phyloP scores from a whole-genome alignment of 2,113 vertebrate species.

The Epinephelus fuscoguttatus region DNA sequence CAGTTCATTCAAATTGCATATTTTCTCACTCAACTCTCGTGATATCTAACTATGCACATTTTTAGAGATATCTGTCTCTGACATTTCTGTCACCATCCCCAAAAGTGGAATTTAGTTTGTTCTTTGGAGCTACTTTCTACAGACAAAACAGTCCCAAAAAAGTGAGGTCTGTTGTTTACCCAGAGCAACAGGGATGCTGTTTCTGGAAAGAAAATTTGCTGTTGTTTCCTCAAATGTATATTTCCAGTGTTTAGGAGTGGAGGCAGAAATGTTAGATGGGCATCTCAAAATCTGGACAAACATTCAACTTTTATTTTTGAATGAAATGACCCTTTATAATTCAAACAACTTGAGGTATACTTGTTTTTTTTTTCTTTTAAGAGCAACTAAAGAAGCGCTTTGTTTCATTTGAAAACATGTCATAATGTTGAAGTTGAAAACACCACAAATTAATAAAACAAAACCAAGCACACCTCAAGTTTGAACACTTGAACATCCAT shows the following conservation, averaged over 20 bases:
- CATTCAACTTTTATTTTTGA: background rate
- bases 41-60: too few species aligned
- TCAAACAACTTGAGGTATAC: slow-evolving; percentile 32
- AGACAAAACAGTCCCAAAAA: slow-evolving; percentile 22
- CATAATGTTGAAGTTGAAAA: slow-evolving; percentile 32
- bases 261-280: slow-evolving; percentile 17
- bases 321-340: slow-evolving; percentile 23
- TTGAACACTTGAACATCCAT: slow-evolving; percentile 8
- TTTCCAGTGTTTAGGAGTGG: background rate
- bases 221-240: background rate
- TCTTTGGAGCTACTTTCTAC: background rate
- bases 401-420: background rate
- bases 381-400: slow-evolving; percentile 9
- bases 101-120: background rate
- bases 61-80: slow-evolving; percentile 7
- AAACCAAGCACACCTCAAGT: slow-evolving; percentile 33
- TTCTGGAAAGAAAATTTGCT: background rate
- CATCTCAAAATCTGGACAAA: background rate
- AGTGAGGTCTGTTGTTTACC: background rate
- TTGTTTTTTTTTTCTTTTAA: slow-evolving; percentile 4
- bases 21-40: too few species aligned
- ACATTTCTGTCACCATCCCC: background rate
- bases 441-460: background rate
- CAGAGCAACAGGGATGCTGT: background rate
- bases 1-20: slow-evolving; percentile 10